Percentiles rank a stretch among this genome's conserved stretches.
Conservation (phyloP, 2,797 vertebrate species). For the Toxotes lorentzi region DNA sequence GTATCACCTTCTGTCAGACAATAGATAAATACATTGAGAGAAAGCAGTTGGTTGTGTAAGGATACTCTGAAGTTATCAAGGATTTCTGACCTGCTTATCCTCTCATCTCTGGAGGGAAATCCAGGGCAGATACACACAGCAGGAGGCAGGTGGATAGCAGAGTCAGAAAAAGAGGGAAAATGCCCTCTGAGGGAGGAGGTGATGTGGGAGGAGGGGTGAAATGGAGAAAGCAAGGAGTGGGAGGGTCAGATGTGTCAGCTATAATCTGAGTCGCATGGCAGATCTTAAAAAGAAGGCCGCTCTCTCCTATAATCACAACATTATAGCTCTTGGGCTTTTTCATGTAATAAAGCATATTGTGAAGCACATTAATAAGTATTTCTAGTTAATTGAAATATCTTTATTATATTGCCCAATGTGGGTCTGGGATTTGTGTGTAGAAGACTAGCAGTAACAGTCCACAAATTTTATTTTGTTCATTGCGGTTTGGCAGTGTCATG, state of each 20-base stretch:
- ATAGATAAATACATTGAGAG: constrained; percentile 37
- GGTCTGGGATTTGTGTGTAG: background rate
- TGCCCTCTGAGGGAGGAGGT: constrained; percentile 59
- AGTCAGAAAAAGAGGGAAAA: constrained; percentile 54
- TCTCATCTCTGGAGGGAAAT: constrained; percentile 74
- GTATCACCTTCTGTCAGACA: constrained; percentile 26
- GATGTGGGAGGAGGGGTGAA: constrained; percentile 55
- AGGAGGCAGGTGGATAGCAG: constrained; percentile 63
- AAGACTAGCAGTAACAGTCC: constrained; percentile 10
- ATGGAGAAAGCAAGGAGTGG: constrained; percentile 64
- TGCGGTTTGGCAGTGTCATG: constrained; percentile 1
- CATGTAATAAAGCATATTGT: constrained; percentile 24
- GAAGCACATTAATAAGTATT: constrained; percentile 36
- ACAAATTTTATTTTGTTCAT: constrained; percentile 9
- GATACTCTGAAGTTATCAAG: constrained; percentile 63
- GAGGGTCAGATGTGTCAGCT: constrained; percentile 65
- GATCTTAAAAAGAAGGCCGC: constrained; percentile 72
- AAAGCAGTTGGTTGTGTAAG: constrained; percentile 61
- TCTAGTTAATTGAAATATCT: constrained; percentile 33
- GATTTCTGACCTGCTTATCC: constrained; percentile 73
- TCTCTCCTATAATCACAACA: constrained; percentile 66
- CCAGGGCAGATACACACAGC: constrained; percentile 63
- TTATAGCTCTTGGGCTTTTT: constrained; percentile 44
- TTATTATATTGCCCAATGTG: background rate
- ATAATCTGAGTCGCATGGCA: constrained; percentile 83